Percentiles rank a stretch among this genome's conserved stretches.
Conservation (phyloP, 2,888 invertebrate genomes). For the Chouioia cunea region DNA sequence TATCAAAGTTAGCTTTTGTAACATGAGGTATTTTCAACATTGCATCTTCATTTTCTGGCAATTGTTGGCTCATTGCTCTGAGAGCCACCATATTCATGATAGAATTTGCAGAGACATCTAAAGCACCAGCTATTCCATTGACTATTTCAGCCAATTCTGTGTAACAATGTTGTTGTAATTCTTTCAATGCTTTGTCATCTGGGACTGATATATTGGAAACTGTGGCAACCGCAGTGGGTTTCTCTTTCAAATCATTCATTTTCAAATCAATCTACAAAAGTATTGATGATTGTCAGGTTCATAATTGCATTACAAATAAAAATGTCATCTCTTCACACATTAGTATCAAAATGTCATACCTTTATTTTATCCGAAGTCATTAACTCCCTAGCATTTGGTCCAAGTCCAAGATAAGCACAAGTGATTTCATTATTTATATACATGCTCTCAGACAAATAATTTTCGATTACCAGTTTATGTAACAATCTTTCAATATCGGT, state of each 20-base stretch:
- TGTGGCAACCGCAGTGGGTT: conserved; percentile 9
- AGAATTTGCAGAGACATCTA: conserved; percentile 71
- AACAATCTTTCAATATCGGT: conserved; percentile 85
- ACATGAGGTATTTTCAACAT: conserved; percentile 89
- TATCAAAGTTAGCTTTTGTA: conserved; percentile 87
- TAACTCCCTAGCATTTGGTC: conserved; percentile 76
- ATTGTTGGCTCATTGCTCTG: conserved; percentile 79
- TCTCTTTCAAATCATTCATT: conserved; percentile 5
- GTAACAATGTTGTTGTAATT: conserved; percentile 72
- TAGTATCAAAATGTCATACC: conserved; percentile 57
- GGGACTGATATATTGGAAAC: conserved; percentile 30
- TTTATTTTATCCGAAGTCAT: conserved; percentile 68
- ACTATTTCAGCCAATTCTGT: conserved; percentile 71
- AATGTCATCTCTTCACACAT: no score
- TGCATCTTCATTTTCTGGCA: conserved; percentile 81
- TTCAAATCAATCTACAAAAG: conserved; percentile 12
- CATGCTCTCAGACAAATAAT: conserved; percentile 81
- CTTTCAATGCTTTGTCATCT: conserved; percentile 52
- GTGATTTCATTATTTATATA: conserved; percentile 85
- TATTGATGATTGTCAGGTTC: neutral
- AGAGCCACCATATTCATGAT: conserved; percentile 71
- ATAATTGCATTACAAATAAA: neutral
- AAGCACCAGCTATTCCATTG: conserved; percentile 70
- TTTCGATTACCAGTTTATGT: conserved; percentile 84
- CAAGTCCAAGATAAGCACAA: conserved; percentile 84